Evolutionary conservation across 2,113 vertebrate genomes (phyloP).

Genomic region (Piprites chloris): DNA sequence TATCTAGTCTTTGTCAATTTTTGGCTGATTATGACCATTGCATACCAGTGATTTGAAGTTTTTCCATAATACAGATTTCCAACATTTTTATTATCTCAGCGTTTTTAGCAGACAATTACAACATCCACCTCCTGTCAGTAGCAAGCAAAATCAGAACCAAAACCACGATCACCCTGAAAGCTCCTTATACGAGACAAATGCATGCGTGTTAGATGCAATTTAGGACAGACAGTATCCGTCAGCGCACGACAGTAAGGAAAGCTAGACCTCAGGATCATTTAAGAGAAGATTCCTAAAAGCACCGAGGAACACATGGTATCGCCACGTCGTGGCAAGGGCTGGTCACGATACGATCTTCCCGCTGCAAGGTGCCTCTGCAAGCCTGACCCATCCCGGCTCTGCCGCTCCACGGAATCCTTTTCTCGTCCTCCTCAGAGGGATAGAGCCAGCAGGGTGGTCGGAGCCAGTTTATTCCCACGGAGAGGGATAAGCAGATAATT

Average conservation of each 20-base stretch:
- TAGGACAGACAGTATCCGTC: neutral
- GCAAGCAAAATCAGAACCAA: neutral
- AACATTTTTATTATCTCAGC: neutral
- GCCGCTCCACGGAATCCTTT: neutral
- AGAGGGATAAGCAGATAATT: neutral
- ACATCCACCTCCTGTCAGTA: neutral
- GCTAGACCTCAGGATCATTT: neutral
- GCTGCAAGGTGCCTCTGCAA: neutral
- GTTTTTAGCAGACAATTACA: neutral
- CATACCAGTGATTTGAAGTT: neutral
- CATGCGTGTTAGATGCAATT: rapidly evolving
- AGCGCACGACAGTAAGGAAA: neutral
- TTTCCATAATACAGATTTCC: neutral
- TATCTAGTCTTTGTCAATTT: neutral
- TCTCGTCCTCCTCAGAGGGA: neutral
- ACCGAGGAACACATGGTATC: neutral
- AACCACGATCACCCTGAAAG: neutral
- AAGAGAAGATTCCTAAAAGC: neutral
- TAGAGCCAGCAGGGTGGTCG: neutral
- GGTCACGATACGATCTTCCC: neutral
- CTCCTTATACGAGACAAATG: neutral
- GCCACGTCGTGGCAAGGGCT: neutral
- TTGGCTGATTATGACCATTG: neutral
- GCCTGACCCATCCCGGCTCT: neutral
- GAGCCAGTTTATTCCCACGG: neutral